Evolutionary conservation across 1,140 invertebrate genomes (phyloP).

Genomic region (Ips typographus): DNA sequence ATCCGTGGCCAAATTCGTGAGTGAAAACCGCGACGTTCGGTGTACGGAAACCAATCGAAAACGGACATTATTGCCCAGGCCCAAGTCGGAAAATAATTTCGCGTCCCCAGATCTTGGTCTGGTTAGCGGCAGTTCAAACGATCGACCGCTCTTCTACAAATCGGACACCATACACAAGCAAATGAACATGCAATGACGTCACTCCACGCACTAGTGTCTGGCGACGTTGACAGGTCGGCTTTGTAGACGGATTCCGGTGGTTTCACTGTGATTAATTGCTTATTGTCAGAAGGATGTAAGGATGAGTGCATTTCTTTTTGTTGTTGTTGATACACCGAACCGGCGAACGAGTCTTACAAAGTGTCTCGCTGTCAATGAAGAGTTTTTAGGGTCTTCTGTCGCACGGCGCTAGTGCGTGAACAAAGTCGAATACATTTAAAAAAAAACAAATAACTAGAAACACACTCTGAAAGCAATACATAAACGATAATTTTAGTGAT

Average conservation of each 20-base stretch:
- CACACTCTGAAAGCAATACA: constrained; percentile 42
- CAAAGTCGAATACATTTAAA: neutral
- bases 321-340: no score
- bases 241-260: constrained; percentile 1
- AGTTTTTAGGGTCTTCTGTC: no score
- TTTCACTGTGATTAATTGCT: constrained; percentile 8
- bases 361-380: no score
- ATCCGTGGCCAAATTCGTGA: constrained; percentile 65
- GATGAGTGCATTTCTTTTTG: no score
- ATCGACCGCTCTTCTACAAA: constrained; percentile 72
- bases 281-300: no score
- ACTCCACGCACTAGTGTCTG: constrained; percentile 68
- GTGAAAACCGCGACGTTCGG: constrained; percentile 52
- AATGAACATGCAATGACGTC: constrained; percentile 72
- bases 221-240: constrained; percentile 10
- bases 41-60: constrained; percentile 68
- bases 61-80: constrained; percentile 67
- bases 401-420: constrained; percentile 16
- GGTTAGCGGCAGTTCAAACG: constrained; percentile 53
- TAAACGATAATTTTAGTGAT: no score
- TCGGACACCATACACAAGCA: constrained; percentile 73
- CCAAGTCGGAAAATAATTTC: constrained; percentile 83
- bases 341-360: neutral
- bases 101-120: constrained; percentile 58
- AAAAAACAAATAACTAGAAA: constrained; percentile 2